These are phyloP conservation scores for Pseudochirops cupreus DNA, from an alignment of 2,797 vertebrate genomes.

Conservation along the genomic window DNA sequence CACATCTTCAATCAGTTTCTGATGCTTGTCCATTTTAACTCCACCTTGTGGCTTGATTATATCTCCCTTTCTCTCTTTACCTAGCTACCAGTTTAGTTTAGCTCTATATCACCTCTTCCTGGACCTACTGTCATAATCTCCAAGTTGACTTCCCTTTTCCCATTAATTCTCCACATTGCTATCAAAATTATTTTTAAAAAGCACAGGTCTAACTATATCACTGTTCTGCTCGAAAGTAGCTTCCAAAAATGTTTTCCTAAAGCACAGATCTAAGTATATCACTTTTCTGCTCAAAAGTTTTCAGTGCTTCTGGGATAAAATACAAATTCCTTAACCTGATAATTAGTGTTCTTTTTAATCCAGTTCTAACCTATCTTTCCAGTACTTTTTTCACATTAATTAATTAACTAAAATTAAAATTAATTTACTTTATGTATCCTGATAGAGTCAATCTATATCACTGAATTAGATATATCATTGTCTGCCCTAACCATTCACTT, in stretches of 20 bases:
- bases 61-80: background rate
- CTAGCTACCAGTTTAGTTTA: background rate
- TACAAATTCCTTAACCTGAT: background rate
- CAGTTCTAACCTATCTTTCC: background rate
- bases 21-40: background rate
- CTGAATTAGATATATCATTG: background rate
- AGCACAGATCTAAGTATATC: background rate
- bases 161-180: background rate
- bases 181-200: background rate
- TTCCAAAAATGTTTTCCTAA: background rate
- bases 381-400: background rate
- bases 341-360: background rate
- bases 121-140: background rate
- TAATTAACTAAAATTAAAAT: too few species aligned
- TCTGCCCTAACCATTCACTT: background rate
- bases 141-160: background rate
- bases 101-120: background rate
- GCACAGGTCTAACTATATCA: background rate
- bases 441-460: background rate
- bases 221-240: background rate
- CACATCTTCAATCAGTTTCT: background rate
- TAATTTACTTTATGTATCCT: background rate
- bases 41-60: background rate
- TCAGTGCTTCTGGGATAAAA: background rate
- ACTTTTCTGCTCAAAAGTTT: background rate